A percentile compares a stretch with the other conserved stretches of the same genome.
phyloP scores from a whole-genome alignment of 2,113 vertebrate species.

The Amia ocellicauda region DNA sequence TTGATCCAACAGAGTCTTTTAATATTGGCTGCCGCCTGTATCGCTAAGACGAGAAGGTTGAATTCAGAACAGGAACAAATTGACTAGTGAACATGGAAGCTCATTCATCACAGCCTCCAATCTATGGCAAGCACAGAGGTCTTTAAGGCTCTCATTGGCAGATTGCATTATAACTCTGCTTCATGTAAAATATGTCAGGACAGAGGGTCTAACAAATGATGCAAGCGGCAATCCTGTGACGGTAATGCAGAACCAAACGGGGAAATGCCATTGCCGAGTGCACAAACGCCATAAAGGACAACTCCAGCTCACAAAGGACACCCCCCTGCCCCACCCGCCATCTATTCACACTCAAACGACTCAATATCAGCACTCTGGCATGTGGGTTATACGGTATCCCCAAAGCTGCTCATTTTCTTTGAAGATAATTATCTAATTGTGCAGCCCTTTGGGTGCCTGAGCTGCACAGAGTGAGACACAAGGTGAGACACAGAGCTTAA shows the following conservation, averaged over 20 bases:
- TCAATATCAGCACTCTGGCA: conserved; percentile 36
- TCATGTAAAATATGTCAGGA: conserved; percentile 45
- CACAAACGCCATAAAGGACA: too few relatives aligned
- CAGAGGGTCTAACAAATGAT: conserved; percentile 53
- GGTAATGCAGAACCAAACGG: conserved; percentile 63
- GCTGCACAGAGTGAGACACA: conserved; percentile 24
- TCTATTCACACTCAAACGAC: conserved; percentile 49
- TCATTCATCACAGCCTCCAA: conserved; percentile 68
- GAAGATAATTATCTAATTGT: conserved; percentile 42
- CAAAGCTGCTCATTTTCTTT: conserved; percentile 26
- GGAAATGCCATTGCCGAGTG: conserved; percentile 51
- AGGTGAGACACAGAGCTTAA: neutral
- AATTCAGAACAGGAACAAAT: conserved; percentile 72
- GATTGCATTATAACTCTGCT: conserved; percentile 58
- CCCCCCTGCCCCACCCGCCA: neutral
- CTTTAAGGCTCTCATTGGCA: conserved; percentile 31
- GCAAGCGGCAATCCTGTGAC: conserved; percentile 53
- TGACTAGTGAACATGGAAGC: conserved; percentile 64
- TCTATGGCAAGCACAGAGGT: conserved; percentile 50
- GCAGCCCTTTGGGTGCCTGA: conserved; percentile 20
- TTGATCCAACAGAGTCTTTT: conserved; percentile 68
- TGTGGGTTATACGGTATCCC: conserved; percentile 33
- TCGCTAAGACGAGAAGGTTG: conserved; percentile 63
- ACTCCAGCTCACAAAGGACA: too few relatives aligned
- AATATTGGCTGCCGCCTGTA: conserved; percentile 64